Percentiles rank a stretch among this genome's conserved stretches.
Evolutionary conservation across 2,888 invertebrate species (phyloP).

Genomic region (Azorinus chamasolen): DNA sequence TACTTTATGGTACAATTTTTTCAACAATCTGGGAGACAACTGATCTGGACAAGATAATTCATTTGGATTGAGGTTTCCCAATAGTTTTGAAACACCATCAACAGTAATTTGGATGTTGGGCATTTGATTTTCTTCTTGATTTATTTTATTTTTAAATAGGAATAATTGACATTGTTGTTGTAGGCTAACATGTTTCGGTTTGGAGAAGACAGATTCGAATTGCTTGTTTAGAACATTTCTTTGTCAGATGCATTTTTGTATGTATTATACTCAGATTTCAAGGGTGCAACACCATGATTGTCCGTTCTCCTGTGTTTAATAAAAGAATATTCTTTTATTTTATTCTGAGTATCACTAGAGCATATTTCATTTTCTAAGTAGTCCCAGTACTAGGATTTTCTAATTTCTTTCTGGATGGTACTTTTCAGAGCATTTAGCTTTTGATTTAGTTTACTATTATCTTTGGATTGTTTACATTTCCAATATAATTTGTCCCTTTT

Average conservation of each 20-base stretch:
- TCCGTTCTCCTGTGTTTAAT: too few species aligned
- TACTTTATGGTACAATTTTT: conserved; percentile 19
- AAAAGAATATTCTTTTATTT: too few species aligned
- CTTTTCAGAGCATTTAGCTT: too few species aligned
- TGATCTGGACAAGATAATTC: conserved; percentile 29
- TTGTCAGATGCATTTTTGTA: conserved; percentile 5
- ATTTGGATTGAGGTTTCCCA: conserved; percentile 29
- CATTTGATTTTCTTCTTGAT: not conserved
- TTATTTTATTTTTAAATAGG: not conserved
- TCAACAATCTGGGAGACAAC: conserved; percentile 5
- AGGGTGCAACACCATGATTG: too few species aligned
- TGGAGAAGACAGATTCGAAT: conserved; percentile 22
- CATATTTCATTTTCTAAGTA: too few species aligned
- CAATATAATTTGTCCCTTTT: too few species aligned
- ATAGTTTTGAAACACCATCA: conserved; percentile 18
- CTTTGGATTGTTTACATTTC: too few species aligned
- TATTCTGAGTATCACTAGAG: too few species aligned
- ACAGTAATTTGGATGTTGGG: not conserved
- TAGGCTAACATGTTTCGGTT: conserved; percentile 1
- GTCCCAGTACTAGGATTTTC: too few species aligned
- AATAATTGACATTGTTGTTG: not conserved
- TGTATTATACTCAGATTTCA: too few species aligned
- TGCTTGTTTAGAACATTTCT: conserved; percentile 20
- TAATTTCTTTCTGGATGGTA: too few species aligned
- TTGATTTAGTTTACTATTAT: too few species aligned